Percentiles rank a stretch among this genome's conserved stretches.
Conservation (phyloP, 2,113 vertebrate species). For the Hassar affinis region DNA sequence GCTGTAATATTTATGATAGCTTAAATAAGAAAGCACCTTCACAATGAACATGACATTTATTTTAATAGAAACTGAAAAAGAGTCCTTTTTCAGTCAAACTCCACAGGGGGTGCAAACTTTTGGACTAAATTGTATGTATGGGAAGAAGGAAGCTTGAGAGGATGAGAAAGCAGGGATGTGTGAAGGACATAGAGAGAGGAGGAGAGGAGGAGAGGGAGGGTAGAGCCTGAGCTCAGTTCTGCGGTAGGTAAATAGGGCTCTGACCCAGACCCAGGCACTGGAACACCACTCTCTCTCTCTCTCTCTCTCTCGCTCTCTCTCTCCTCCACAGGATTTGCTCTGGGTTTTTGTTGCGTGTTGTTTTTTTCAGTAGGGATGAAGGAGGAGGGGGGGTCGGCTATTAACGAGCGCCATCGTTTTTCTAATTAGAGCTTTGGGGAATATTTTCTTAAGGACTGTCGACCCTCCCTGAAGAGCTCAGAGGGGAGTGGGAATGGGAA, state of each 20-base stretch:
- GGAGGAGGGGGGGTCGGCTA: slow-evolving; percentile 52
- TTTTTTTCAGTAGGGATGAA: slow-evolving; percentile 29
- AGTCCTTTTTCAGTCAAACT: neutral
- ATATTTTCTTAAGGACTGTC: slow-evolving; percentile 76
- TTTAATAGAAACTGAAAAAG: neutral
- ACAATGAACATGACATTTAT: neutral
- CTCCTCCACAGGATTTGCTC: slow-evolving; percentile 74
- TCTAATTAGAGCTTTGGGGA: slow-evolving; percentile 82
- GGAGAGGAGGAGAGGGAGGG: slow-evolving; percentile 46
- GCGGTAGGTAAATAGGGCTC: slow-evolving; percentile 79
- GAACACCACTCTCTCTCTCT: slow-evolving; percentile 57
- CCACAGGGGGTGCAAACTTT: neutral
- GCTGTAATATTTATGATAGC: neutral
- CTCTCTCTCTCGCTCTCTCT: slow-evolving; percentile 21
- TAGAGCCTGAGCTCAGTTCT: slow-evolving; percentile 68
- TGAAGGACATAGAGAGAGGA: slow-evolving; percentile 27
- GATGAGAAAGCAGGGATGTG: neutral
- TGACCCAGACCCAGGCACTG: slow-evolving; percentile 67
- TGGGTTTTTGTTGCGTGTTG: slow-evolving; percentile 49
- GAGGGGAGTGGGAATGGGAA: slow-evolving; percentile 46
- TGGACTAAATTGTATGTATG: neutral
- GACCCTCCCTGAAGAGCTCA: slow-evolving; percentile 70
- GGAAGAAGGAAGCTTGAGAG: neutral
- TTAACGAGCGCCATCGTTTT: slow-evolving; percentile 80
- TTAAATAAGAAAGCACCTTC: neutral